Conservation (phyloP, 1,140 invertebrate genomes). For the Neodiprion lecontei region DNA sequence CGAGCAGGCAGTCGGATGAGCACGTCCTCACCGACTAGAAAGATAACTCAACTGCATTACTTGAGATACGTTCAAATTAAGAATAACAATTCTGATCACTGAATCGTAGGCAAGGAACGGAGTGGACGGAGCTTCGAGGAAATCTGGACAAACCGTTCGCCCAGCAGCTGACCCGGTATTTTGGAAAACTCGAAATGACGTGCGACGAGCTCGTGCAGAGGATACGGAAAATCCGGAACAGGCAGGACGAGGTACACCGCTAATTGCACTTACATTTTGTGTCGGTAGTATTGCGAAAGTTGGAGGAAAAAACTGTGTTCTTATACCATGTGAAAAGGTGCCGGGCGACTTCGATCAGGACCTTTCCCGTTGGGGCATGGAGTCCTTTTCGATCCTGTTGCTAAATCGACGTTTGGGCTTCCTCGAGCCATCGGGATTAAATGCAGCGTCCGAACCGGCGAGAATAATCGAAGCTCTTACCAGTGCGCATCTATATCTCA, state of each 20-base stretch:
- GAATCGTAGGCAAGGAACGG: constrained; percentile 56
- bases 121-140: constrained; percentile 65
- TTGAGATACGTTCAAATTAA: too few relatives aligned
- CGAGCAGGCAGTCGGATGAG: neutral
- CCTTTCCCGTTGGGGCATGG: constrained; percentile 71
- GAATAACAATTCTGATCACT: constrained; percentile 4
- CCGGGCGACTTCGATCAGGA: constrained; percentile 65
- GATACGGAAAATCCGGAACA: constrained; percentile 61
- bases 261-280: too few relatives aligned
- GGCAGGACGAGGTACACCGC: constrained; percentile 64
- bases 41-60: too few relatives aligned
- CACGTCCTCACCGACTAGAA: too few relatives aligned
- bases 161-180: constrained; percentile 50
- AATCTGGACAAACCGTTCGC: constrained; percentile 60
- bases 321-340: constrained; percentile 40
- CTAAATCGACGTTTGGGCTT: constrained; percentile 68
- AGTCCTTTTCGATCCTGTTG: constrained; percentile 69
- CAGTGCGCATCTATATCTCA: constrained; percentile 67
- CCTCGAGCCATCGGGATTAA: constrained; percentile 54
- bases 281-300: too few relatives aligned
- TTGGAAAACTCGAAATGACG: constrained; percentile 48
- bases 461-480: constrained; percentile 67
- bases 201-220: constrained; percentile 59
- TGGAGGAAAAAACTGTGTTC: too few relatives aligned
- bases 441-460: constrained; percentile 61